These are phyloP conservation scores for Takifugu flavidus DNA, from an alignment of 2,113 vertebrate genomes.

Conservation along the genomic window DNA sequence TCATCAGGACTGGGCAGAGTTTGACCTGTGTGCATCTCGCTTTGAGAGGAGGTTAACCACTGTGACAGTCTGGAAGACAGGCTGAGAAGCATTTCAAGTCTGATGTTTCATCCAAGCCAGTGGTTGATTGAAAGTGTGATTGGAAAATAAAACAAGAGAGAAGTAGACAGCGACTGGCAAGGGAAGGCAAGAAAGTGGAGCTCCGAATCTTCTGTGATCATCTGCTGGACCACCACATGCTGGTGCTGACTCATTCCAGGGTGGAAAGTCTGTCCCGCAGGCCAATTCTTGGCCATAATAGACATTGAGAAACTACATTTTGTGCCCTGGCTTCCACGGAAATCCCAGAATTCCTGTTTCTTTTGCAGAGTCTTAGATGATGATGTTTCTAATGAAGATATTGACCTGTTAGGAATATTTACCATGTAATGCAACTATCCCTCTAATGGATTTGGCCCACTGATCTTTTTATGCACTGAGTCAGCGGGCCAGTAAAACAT, in stretches of 20 bases:
- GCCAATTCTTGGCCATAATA: conserved; percentile 29
- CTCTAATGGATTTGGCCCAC: conserved; percentile 76
- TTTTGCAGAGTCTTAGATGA: conserved; percentile 39
- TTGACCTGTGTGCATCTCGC: background rate
- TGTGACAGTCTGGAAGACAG: background rate
- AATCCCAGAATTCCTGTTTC: conserved; percentile 45
- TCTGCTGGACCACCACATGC: conserved; percentile 12
- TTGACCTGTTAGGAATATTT: conserved; percentile 72
- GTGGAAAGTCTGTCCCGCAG: conserved; percentile 32
- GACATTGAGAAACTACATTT: conserved; percentile 31
- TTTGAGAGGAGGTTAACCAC: background rate
- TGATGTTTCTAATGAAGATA: conserved; percentile 64
- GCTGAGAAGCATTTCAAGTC: background rate
- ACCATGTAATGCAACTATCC: conserved; percentile 75
- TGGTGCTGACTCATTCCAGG: conserved; percentile 17
- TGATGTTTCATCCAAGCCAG: background rate
- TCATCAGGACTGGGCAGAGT: background rate
- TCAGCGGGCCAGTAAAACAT: conserved; percentile 74
- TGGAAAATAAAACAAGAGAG: background rate
- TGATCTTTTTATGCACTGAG: conserved; percentile 74
- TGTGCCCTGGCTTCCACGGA: conserved; percentile 28
- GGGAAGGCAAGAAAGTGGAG: conserved; percentile 9
- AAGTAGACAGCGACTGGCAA: background rate
- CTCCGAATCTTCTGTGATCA: conserved; percentile 16
- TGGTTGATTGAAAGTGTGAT: background rate